Conservation (phyloP, 2,888 invertebrate species). For the Penaeus monodon region DNA sequence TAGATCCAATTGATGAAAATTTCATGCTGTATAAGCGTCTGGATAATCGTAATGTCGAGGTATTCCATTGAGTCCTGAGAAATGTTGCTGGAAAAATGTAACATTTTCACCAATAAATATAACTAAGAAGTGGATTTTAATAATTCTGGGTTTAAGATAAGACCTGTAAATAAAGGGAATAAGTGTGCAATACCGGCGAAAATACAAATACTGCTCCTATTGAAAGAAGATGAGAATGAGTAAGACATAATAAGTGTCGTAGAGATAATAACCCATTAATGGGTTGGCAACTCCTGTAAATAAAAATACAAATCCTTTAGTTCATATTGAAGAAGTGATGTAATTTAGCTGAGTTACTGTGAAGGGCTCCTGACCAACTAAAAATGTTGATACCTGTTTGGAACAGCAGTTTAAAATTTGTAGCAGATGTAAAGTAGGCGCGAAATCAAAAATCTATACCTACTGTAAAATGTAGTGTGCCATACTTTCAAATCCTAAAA, state of each 20-base stretch:
- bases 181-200: constrained; percentile 81
- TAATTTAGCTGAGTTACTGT: constrained; percentile 77
- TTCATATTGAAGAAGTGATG: constrained; percentile 77
- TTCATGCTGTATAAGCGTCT: constrained; percentile 78
- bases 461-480: constrained; percentile 88
- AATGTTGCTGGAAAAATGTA: constrained; percentile 78
- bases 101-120: constrained; percentile 78
- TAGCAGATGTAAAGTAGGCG: constrained; percentile 86
- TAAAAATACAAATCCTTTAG: constrained; percentile 82
- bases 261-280: constrained; percentile 81
- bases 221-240: constrained; percentile 84
- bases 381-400: constrained; percentile 88
- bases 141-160: constrained; percentile 75
- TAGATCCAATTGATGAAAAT: constrained; percentile 80
- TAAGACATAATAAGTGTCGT: constrained; percentile 88
- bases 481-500: constrained; percentile 86
- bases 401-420: constrained; percentile 89
- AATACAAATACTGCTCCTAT: constrained; percentile 85
- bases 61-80: constrained; percentile 79
- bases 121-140: constrained; percentile 79
- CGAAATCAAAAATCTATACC: constrained; percentile 87
- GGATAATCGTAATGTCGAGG: constrained; percentile 84
- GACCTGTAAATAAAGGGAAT: constrained; percentile 79
- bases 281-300: constrained; percentile 70
- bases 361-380: constrained; percentile 81